A percentile compares a stretch with the other conserved stretches of the same genome.
These are phyloP conservation scores for Micropoecilia bifurca DNA, from an alignment of 2,797 vertebrate species.

Conservation along the genomic window DNA sequence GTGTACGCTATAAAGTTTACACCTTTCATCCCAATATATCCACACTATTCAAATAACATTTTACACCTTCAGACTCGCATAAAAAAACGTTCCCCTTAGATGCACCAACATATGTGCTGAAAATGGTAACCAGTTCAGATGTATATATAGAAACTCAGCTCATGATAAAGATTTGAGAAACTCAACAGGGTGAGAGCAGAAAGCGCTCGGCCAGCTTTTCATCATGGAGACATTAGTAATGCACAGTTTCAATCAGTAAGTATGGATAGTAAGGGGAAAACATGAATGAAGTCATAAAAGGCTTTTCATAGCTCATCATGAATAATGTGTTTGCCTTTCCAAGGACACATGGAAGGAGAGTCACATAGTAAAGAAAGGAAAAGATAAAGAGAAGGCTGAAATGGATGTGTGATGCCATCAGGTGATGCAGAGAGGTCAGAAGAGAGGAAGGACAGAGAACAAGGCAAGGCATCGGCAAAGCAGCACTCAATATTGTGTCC, in stretches of 20 bases:
- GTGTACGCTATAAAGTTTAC: background rate
- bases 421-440: slow-evolving; percentile 74
- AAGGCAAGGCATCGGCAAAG: slow-evolving; percentile 49
- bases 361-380: slow-evolving; percentile 16
- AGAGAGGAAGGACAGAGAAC: slow-evolving; percentile 33
- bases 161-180: background rate
- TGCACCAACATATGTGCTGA: background rate
- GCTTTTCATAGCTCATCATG: slow-evolving; percentile 28
- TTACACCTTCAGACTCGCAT: background rate
- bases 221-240: slow-evolving; percentile 16
- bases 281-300: slow-evolving; percentile 6
- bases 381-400: slow-evolving; percentile 30
- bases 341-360: slow-evolving; percentile 27
- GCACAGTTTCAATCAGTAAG: slow-evolving; percentile 19
- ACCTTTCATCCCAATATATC: background rate
- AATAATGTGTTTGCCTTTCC: slow-evolving; percentile 39
- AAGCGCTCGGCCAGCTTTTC: background rate
- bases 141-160: background rate
- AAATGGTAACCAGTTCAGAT: background rate
- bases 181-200: background rate
- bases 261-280: slow-evolving; percentile 12
- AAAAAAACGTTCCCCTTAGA: background rate
- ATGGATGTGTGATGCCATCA: slow-evolving; percentile 44
- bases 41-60: background rate
- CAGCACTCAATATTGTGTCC: slow-evolving; percentile 68